Evolutionary conservation across 1,140 invertebrate species (phyloP).

Genomic region (Zaprionus camerounensis): DNA sequence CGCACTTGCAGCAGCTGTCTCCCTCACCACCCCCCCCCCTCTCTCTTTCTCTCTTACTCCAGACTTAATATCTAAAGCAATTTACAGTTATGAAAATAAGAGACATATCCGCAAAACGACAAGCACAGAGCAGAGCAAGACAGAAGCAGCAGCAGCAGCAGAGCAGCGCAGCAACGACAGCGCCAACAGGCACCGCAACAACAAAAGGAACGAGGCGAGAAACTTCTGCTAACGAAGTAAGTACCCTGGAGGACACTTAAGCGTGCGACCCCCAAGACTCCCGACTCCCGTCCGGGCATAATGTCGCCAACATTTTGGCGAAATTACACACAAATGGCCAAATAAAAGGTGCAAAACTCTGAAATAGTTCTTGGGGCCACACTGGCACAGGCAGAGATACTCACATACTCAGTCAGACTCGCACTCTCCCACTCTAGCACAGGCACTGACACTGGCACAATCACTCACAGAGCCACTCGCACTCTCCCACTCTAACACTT

Average conservation of each 20-base stretch:
- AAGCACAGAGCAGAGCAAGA: constrained; percentile 49
- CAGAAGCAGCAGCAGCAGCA: constrained; percentile 46
- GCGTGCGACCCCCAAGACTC: constrained; percentile 67
- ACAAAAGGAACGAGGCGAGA: constrained; percentile 63
- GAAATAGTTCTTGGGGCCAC: constrained; percentile 53
- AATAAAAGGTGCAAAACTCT: constrained; percentile 81
- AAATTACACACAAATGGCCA: constrained; percentile 81
- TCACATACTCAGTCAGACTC: constrained; percentile 1
- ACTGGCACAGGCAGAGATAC: constrained; percentile 2
- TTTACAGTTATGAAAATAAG: constrained; percentile 84
- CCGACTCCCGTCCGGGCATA: constrained; percentile 56
- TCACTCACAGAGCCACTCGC: too few species aligned
- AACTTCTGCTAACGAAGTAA: constrained; percentile 83
- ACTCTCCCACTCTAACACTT: constrained; percentile 4
- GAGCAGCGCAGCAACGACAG: constrained; percentile 7
- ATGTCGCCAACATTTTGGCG: constrained; percentile 79
- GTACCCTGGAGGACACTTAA: constrained; percentile 84
- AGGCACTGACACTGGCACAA: too few species aligned
- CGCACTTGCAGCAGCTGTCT: constrained; percentile 32
- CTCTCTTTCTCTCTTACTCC: constrained; percentile 18
- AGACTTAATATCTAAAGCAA: constrained; percentile 84
- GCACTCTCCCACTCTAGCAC: constrained; percentile 2
- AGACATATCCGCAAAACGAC: constrained; percentile 82
- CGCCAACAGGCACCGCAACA: constrained; percentile 35
- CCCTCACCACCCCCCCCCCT: neutral